Evolutionary conservation across 1,140 invertebrate genomes (phyloP).

Genomic region (Bombus sylvicola): DNA sequence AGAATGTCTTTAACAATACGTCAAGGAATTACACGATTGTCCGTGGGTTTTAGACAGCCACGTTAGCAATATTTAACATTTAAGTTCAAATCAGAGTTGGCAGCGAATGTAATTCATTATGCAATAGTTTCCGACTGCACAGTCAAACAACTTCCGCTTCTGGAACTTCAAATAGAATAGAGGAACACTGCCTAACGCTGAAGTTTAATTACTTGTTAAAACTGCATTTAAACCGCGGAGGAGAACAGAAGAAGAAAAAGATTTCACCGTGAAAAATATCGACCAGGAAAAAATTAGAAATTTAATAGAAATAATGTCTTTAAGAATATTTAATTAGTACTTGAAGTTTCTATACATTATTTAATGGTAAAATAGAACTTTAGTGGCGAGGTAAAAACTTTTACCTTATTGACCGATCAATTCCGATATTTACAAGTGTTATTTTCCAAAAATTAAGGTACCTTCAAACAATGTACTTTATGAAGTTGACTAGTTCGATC

Average conservation of each 20-base stretch:
- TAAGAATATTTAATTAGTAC: background rate
- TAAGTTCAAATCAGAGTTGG: conserved; percentile 24
- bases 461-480: too few relatives aligned
- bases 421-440: background rate
- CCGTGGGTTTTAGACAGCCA: background rate
- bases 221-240: background rate
- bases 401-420: background rate
- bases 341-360: background rate
- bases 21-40: background rate
- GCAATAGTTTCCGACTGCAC: conserved; percentile 13
- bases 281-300: background rate
- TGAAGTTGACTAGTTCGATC: too few relatives aligned
- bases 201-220: conserved; percentile 42
- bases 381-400: background rate
- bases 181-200: conserved; percentile 3
- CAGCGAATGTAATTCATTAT: conserved; percentile 33
- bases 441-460: too few relatives aligned
- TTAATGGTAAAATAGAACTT: background rate
- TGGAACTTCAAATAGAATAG: conserved; percentile 45
- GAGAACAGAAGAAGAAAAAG: background rate
- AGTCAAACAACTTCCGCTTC: conserved; percentile 43
- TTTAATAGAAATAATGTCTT: background rate
- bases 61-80: conserved; percentile 18
- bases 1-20: too few relatives aligned
- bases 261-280: background rate